Conservation (phyloP, 2,888 invertebrate species). For the Ceratothoa steindachneri region DNA sequence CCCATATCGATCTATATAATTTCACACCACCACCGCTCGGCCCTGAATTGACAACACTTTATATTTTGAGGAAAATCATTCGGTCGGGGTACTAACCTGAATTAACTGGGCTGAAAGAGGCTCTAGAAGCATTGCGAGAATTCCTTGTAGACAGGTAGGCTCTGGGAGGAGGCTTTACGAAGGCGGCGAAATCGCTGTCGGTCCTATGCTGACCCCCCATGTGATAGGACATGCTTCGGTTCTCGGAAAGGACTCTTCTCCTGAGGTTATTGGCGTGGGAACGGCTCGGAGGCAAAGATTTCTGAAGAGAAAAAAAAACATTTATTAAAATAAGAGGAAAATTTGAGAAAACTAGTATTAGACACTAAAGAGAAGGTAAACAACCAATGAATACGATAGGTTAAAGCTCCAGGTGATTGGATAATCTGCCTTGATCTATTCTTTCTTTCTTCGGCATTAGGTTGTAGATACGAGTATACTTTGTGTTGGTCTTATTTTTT, state of each 20-base stretch:
- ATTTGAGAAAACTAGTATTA: neutral
- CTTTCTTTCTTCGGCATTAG: too few relatives aligned
- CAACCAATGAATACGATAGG: too few relatives aligned
- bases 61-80: neutral
- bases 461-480: too few relatives aligned
- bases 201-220: conserved; percentile 19
- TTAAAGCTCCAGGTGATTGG: too few relatives aligned
- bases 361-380: too few relatives aligned
- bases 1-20: too few relatives aligned
- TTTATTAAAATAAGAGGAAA: neutral
- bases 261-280: conserved; percentile 11
- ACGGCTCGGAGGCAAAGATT: neutral
- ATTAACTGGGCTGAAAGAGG: conserved; percentile 28
- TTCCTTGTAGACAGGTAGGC: conserved; percentile 34
- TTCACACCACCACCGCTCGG: too few relatives aligned
- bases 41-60: neutral
- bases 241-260: conserved; percentile 21
- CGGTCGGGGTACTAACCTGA: conserved; percentile 15
- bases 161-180: conserved; percentile 21
- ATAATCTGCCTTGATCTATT: too few relatives aligned
- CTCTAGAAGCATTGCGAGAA: conserved; percentile 33
- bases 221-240: conserved; percentile 35
- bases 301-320: neutral
- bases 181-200: conserved; percentile 3
- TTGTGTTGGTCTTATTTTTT: too few relatives aligned